phyloP scores from a whole-genome alignment of 2,113 vertebrate species.

The Rhinichthys klamathensis region DNA sequence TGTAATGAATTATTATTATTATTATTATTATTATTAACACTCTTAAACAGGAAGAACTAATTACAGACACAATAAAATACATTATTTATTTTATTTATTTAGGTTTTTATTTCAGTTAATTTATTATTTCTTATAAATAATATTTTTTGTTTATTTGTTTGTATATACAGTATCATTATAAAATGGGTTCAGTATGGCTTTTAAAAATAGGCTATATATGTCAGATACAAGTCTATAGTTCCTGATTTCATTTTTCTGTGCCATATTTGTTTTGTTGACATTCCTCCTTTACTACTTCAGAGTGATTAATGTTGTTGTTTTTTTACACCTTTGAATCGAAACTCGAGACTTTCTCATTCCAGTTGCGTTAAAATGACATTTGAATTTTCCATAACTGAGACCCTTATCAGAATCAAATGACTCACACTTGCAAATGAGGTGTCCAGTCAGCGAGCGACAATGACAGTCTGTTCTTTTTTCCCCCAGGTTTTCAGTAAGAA shows the following conservation, averaged over 20 bases:
- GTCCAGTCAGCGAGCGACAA: constrained; percentile 9
- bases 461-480: background rate
- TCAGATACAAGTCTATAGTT: background rate
- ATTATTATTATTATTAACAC: too few species aligned
- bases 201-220: too few species aligned
- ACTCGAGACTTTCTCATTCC: background rate
- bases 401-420: constrained; percentile 14
- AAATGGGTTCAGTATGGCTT: too few species aligned
- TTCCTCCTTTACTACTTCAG: background rate
- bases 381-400: constrained; percentile 8
- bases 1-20: too few species aligned
- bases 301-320: background rate
- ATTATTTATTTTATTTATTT: too few species aligned
- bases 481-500: constrained; percentile 43
- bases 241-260: background rate
- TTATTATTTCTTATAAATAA: too few species aligned
- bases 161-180: too few species aligned
- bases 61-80: too few species aligned
- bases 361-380: background rate
- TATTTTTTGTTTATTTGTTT: too few species aligned
- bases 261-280: too few species aligned
- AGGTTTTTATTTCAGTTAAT: too few species aligned
- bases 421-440: background rate
- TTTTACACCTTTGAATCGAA: background rate
- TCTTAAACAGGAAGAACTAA: too few species aligned